Base-by-base conservation (phyloP, 1,140 invertebrate species). In the Sycobia sp. region DNA sequence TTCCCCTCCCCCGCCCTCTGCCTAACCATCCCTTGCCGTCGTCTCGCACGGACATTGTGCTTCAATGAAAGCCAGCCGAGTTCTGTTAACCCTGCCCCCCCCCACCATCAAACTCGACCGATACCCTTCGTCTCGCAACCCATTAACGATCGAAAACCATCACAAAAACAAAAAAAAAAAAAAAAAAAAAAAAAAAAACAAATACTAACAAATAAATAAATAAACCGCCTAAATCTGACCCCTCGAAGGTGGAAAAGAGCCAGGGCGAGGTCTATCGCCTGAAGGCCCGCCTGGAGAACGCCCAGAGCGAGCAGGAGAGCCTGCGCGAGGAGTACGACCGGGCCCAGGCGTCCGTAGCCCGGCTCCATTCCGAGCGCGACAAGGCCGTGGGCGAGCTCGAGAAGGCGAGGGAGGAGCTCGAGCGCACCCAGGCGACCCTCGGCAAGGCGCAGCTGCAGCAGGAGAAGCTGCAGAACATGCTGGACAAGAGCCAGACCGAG, bases 211-310 rank as follows among this genome's bases (percentile, higher is more conserved):
- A n/a, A n/a, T n/a, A n/a, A n/a, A n/a, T n/a, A n/a, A n/a, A n/a
- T 32, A 32, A 32, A 32, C 11, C 29, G 11, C 29, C 29, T 7
- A 32, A 11, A 7, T 32, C 5, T 32, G 11, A 32, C 29, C 11
- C 11, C 29, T 43, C 20, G 27, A 53, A 80, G 78, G 77, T 79
- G 47, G 78, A 80, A 78, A 95, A 96, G 81, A 94, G 92, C 50
- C 94, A 96, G 79, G 94, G 94, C 53, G 95, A 97, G 79, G 94
- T 97, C 13, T 96, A 96, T 75, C 86, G 94, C 72, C 84, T 96
- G 60, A 96, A 96, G 80, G 94, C 94, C 13, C 90, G 94, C 76
- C 83, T 97, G 70, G 95, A 96, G 83, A 96, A 96, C 81, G 93
- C 94, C 74, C 93, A 96, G 83, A 91, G 90, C 55, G 94, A 97